These are phyloP conservation scores for Parazoanthus swiftii DNA, from an alignment of 92 coral and sea anemone species.

Conservation along the genomic window DNA sequence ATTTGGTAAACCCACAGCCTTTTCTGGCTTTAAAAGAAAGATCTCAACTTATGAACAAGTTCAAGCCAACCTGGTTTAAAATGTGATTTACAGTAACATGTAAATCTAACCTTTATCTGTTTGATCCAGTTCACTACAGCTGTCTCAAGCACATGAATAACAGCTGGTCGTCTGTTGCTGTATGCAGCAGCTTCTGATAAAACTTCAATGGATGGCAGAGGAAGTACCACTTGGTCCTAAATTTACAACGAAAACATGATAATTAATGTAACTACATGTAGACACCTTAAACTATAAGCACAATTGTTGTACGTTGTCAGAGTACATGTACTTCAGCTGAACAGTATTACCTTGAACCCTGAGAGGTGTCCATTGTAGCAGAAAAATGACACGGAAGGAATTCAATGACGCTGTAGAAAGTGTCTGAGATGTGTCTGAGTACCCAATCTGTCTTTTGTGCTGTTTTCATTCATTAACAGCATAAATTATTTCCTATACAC, in stretches of 20 bases:
- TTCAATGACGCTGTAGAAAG: no score
- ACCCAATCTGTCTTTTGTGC: no score
- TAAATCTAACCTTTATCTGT: conserved; percentile 80
- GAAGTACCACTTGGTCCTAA: conserved; percentile 83
- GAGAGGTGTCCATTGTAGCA: neutral
- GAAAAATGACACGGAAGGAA: neutral
- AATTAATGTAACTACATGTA: neutral
- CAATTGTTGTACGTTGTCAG: neutral
- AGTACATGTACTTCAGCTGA: neutral
- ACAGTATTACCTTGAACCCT: neutral
- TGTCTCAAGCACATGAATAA: conserved; percentile 96
- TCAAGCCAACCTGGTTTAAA: no score
- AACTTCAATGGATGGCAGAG: conserved; percentile 99
- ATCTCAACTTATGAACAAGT: no score
- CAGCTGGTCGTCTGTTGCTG: conserved; percentile 96
- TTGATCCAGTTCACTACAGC: conserved; percentile 97
- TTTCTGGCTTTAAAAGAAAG: no score
- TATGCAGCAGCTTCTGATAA: conserved; percentile 98
- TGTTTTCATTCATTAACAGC: no score
- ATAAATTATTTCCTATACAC: no score
- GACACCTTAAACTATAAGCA: neutral
- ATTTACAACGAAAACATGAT: no score
- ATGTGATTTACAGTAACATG: neutral
- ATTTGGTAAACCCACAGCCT: no score
- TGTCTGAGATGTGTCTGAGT: no score